Base-by-base conservation (phyloP, 2,888 invertebrate genomes). In the Pandemis cinnamomeana region DNA sequence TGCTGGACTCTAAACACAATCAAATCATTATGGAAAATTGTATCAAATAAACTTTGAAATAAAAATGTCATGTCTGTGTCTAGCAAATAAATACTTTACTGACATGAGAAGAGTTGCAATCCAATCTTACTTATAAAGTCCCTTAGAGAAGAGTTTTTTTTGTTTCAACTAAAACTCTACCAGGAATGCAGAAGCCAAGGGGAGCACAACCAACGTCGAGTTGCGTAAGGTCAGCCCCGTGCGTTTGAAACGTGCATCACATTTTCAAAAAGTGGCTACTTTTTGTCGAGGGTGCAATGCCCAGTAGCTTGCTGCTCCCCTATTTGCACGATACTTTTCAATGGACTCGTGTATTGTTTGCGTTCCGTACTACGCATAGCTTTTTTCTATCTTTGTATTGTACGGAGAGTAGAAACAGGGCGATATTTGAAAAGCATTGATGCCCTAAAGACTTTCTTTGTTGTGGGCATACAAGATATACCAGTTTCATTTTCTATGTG, bases 251-350 rank as follows among this genome's bases (percentile, higher is more conserved):
- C 83, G 80, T 66, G 81, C 78, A 80, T 83, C 84, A 80, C 80
- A 88, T 87, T 89, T 91, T 85, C 82, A 83, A 88, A 87, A 87
- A 86, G 83, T 85, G 87, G 80, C 81, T 84, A 85, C 85, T 87
- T 90, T 89, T 88, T 84, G 84, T 82, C 75, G 84, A 86, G 89
- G 84, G 87, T 83, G 83, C 84, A 81, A 78, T 79, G 77, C 82
- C 76, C 76, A 70, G 72, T 80, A 84, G 79, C 77, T 71, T 53
- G 58, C 58, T 58, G 58, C 80, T 75, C 89, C 91, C 91, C 87
- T 92, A 87, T 92, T 91, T 92, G 88, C 87, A 80, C 87, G 87
- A 88, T 90, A 89, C 91, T 91, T 88, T 90, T 89, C 89, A 91
- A 92, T 90, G 90, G 85, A 86, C 87, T 86, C 80, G 78, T 76